Percentiles rank a stretch among this genome's conserved stretches.
Evolutionary conservation across 2,797 vertebrate species (phyloP).

Genomic region (Spinus pinus): DNA sequence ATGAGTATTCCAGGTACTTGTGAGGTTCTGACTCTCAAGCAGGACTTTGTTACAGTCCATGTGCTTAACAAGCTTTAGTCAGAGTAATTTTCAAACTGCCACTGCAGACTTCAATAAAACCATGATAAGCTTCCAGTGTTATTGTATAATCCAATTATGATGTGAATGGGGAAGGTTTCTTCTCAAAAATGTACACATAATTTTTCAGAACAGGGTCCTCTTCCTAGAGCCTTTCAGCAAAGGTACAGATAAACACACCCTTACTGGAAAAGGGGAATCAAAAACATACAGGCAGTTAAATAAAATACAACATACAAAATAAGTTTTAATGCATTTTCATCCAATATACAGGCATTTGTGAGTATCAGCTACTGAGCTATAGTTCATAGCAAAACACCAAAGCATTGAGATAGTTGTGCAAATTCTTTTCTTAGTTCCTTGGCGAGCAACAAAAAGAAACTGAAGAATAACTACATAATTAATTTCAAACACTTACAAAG

Average conservation of each 20-base stretch:
- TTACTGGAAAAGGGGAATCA: neutral
- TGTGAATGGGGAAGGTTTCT: neutral
- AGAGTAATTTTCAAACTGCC: neutral
- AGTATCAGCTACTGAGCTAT: constrained; percentile 57
- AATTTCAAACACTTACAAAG: neutral
- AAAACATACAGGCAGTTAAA: neutral
- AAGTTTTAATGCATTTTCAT: constrained; percentile 34
- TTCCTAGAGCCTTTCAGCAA: neutral
- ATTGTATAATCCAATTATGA: neutral
- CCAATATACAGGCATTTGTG: constrained; percentile 23
- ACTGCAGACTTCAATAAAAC: neutral
- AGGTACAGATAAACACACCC: neutral
- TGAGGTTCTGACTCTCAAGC: neutral
- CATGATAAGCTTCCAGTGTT: neutral
- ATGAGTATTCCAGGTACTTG: neutral
- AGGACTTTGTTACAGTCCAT: neutral
- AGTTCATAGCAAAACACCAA: constrained; percentile 3
- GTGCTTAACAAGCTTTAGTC: neutral
- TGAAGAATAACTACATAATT: neutral
- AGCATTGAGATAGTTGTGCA: neutral
- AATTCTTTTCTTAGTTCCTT: constrained; percentile 19
- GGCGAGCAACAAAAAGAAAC: neutral
- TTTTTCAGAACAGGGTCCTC: neutral
- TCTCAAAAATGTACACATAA: neutral
- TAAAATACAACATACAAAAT: constrained; percentile 22